Evolutionary conservation across 30 jellyfish, hydroid and myxozoan species (phyloP), one percentile per base, ranked within the genome.

Genomic region (Pseudorhiza aurosa): DNA sequence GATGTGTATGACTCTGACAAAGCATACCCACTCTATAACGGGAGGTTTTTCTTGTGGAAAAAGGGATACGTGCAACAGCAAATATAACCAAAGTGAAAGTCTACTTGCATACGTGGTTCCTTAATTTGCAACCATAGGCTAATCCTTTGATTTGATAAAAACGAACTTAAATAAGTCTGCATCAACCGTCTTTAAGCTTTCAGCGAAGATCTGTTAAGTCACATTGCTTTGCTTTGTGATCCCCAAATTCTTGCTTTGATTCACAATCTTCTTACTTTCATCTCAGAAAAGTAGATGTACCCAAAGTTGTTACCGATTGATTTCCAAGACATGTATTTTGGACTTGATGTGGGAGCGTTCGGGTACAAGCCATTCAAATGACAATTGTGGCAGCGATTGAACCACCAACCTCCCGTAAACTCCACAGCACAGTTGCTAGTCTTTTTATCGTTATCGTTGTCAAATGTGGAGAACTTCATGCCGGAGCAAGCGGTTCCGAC

Each of bases 221-320:
- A 10, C 17, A 31, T n/a, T 8, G 21, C 21, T 7, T 51, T 51
- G 4, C 21, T 51, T 15, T 8, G n/a, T 51, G 8, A 51, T 51
- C 4, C 8, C 8, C 7, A 26, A 51, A n/a, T n/a, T n/a, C n/a
- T n/a, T n/a, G n/a, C n/a, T n/a, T n/a, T n/a, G n/a, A n/a, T n/a
- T 56, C 64, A 65, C 32, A 46, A 8, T 17, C 58, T 47, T 19
- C 57, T 70, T n/a, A 70, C 8, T 57, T 70, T 46, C 83, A 70
- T 70, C 31, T 70, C 83, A 19, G 83, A 70, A 33, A 19, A 70
- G 12, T 44, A 21, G 53, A 70, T 53, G 53, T 70, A 45, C 31
- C 83, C 83, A 31, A 45, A 51, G 32, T 31, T 9, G 17, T 33
- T 12, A 33, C 19, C 58, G 33, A 64, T 64, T 4, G 58, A 4